Percentiles rank a stretch among this genome's conserved stretches.
Conservation (phyloP, 1,140 invertebrate species). For the Glossosoma conforme region DNA sequence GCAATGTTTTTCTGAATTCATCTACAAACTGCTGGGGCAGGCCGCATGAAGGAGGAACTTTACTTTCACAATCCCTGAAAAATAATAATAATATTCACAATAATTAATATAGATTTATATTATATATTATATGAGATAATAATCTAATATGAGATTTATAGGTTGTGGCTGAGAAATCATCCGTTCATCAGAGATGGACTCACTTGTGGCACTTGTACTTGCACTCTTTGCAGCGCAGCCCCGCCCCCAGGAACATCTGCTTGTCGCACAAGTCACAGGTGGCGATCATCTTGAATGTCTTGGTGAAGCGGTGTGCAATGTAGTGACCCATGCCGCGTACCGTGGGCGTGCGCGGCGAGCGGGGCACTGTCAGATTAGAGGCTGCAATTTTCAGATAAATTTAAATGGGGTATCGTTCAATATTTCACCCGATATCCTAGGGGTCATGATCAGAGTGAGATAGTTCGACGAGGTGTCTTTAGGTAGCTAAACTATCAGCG, state of each 20-base stretch:
- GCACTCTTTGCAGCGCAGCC: slow-evolving; percentile 90
- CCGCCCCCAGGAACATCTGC: slow-evolving; percentile 81
- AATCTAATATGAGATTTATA: too few species aligned
- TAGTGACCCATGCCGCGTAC: slow-evolving; percentile 80
- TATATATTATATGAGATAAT: too few species aligned
- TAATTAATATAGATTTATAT: slow-evolving; percentile 2
- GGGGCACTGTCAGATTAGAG: slow-evolving; percentile 59
- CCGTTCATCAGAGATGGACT: slow-evolving; percentile 2
- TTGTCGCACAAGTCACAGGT: slow-evolving; percentile 89
- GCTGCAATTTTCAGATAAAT: too few species aligned
- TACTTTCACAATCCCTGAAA: slow-evolving; percentile 78
- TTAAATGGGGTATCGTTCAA: background rate
- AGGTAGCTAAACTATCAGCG: too few species aligned
- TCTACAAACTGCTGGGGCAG: slow-evolving; percentile 78
- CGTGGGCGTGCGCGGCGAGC: slow-evolving; percentile 70
- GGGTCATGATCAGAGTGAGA: too few species aligned
- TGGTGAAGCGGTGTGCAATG: slow-evolving; percentile 86
- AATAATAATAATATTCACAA: slow-evolving; percentile 14
- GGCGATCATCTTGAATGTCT: slow-evolving; percentile 82
- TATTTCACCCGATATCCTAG: background rate
- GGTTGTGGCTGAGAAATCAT: background rate
- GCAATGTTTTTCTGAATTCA: slow-evolving; percentile 66
- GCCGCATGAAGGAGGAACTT: slow-evolving; percentile 88
- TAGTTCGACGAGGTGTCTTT: too few species aligned
- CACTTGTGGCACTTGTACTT: slow-evolving; percentile 85